Conservation (phyloP, 2,113 vertebrate species). For the Erinaceus europaeus region DNA sequence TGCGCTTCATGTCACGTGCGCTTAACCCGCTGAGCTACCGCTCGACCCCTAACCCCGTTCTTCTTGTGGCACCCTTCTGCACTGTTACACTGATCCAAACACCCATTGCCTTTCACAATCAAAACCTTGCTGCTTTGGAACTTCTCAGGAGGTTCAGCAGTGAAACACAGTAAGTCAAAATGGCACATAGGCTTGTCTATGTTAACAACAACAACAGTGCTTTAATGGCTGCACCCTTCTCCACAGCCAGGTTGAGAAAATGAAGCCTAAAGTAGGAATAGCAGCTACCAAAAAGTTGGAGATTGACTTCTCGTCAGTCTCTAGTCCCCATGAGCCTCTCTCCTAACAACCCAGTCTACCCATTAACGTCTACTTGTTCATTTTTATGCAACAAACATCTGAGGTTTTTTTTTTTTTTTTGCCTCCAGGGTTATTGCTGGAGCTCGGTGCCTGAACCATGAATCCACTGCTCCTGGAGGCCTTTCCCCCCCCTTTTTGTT, state of each 20-base stretch:
- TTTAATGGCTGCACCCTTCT: not conserved
- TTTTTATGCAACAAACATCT: not conserved
- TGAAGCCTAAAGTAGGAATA: not conserved
- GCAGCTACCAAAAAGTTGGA: constrained; percentile 7
- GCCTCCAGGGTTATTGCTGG: too few relatives aligned
- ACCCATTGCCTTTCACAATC: not conserved
- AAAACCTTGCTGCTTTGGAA: not conserved
- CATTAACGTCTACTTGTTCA: not conserved
- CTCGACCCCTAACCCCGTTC: not conserved
- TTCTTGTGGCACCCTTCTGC: not conserved
- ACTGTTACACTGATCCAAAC: not conserved
- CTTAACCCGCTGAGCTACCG: too few relatives aligned
- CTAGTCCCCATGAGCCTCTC: not conserved
- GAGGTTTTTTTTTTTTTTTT: not conserved
- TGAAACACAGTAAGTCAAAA: not conserved
- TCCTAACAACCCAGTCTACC: too few relatives aligned
- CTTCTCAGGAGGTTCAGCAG: not conserved
- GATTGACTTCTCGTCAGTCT: not conserved
- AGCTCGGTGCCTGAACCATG: too few relatives aligned
- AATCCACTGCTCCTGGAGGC: too few relatives aligned
- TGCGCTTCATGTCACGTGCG: too few relatives aligned
- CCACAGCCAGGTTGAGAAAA: not conserved
- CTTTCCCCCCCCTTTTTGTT: too few relatives aligned
- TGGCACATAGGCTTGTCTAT: not conserved
- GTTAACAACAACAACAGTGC: not conserved